Base-by-base conservation (phyloP, 2,113 vertebrate species). In the Tachysurus vachellii region DNA sequence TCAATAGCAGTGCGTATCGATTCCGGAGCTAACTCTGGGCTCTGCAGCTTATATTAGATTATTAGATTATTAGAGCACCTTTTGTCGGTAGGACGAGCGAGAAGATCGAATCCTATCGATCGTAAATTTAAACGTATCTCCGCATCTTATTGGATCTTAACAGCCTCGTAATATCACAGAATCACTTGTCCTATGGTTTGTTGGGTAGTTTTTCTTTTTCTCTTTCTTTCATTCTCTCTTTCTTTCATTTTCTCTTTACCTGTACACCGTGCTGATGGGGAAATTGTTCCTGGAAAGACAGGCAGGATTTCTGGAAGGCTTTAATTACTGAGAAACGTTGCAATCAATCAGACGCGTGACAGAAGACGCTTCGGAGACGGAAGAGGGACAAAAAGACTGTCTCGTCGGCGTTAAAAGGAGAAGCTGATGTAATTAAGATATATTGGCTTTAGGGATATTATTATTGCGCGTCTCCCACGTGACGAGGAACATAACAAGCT, bases 391-490 rank as follows among this genome's bases (percentile, higher is more conserved):
- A 26, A 53, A n/a, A 66, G 82, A 6, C 26, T 19, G 47, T 19
- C 5, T 50, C 66, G 23, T 83, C 75, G 71, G 64, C 23, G 66
- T 70, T 73, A 54, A 87, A 90, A 81, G 88, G 89, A 88, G 54
- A 86, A 84, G 82, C 83, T 84, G 92, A 92, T 85, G 86, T 92
- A 91, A 92, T 92, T 90, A 90, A 92, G 92, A 92, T 84, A 73
- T 87, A 92, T 92, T 44, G 84, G 76, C 88, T 87, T 82, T 57
- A 57, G 86, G 68, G 85, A 81, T 64, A 44, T 82, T 73, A 82
- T 79, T 86, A 88, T 86, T 87, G 85, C 81, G 89, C 66, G 70
- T 54, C 66, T 42, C n/a, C 36, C 59, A 79, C 47, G 53, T 85
- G 70, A 56, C 80, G 23, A 76, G 83, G 57, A 87, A 79, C 53